Base-by-base conservation (phyloP, 2,888 invertebrate genomes). In the Drosophila nr. perissopoda region DNA sequence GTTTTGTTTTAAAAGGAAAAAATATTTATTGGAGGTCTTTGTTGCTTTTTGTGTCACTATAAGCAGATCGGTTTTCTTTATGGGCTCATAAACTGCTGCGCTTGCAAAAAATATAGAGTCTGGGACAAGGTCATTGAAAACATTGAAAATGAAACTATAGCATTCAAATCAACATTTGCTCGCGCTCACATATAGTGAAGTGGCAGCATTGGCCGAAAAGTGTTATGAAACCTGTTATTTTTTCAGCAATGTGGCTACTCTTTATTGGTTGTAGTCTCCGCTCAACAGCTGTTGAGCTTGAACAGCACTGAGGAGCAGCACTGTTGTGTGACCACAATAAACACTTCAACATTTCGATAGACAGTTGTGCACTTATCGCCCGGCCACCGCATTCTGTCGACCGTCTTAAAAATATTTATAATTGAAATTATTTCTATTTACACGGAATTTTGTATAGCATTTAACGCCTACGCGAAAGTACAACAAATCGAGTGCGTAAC, bases 391-490 rank as follows among this genome's bases (percentile, higher is more conserved):
- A 29, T 25, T 42, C 42, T 49, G 60, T 54, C 16, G 48, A 66
- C 68, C 57, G 68, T 68, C 68, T 68, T 68, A 68, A 68, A 68
- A 68, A 68, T 68, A 68, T 68, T 68, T 68, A 68, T 68, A 68
- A 68, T 68, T 68, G 51, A 68, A 68, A 87, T 51, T 72, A 76
- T 85, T 85, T 85, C 76, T 72, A 72, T 76, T 79, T 80, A 57
- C 42, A 69, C 65, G 72, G 68, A 54, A 66, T 72, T 72, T 83
- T 83, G 40, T n/a, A 58, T 58, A 70, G 63, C 66, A 76, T 73
- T 75, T 69, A 77, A 67, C 57, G 74, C 59, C 66, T 36, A 25
- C 38, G 51, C 40, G 59, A 58, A 70, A 46, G 11, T 52, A 53
- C 52, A 58, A 59, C 49, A 59, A 48, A 76, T 34, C 27, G 8